A percentile compares a stretch with the other conserved stretches of the same genome.
phyloP scores from a whole-genome alignment of 2,113 vertebrate genomes.

The Hippolais icterina region DNA sequence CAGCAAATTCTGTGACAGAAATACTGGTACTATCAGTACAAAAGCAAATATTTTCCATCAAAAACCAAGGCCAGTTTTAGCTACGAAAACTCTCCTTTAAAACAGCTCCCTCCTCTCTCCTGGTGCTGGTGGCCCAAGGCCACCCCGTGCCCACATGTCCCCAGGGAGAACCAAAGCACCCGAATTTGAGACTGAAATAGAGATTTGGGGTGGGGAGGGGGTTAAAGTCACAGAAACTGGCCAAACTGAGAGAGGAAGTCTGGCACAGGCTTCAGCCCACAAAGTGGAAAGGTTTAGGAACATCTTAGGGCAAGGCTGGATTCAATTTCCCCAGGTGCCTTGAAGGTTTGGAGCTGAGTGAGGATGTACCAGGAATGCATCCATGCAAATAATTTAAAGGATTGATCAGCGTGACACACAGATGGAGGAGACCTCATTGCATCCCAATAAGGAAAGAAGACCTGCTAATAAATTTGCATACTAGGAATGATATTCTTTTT shows the following conservation, averaged over 20 bases:
- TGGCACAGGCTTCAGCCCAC: neutral
- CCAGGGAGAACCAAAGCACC: neutral
- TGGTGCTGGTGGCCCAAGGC: neutral
- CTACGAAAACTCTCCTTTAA: neutral
- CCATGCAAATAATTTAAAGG: neutral
- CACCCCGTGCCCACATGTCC: accelerated
- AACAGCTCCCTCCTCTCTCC: neutral
- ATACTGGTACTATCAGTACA: neutral
- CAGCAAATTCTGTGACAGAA: neutral
- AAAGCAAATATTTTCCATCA: neutral
- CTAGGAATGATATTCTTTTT: neutral
- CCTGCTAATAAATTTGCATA: neutral
- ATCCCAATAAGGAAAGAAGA: neutral
- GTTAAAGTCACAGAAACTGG: neutral
- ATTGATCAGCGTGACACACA: neutral
- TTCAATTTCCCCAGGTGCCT: neutral
- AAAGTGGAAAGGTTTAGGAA: neutral
- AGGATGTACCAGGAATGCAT: neutral
- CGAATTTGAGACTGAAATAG: neutral
- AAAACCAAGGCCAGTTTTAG: neutral
- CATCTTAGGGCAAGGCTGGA: neutral
- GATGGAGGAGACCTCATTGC: neutral
- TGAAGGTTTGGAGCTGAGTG: neutral
- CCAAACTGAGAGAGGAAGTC: neutral
- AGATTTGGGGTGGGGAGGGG: accelerated